A percentile compares a stretch with the other conserved stretches of the same genome.
Conservation (phyloP, 2,113 vertebrate genomes). For the Podarcis cretensis region DNA sequence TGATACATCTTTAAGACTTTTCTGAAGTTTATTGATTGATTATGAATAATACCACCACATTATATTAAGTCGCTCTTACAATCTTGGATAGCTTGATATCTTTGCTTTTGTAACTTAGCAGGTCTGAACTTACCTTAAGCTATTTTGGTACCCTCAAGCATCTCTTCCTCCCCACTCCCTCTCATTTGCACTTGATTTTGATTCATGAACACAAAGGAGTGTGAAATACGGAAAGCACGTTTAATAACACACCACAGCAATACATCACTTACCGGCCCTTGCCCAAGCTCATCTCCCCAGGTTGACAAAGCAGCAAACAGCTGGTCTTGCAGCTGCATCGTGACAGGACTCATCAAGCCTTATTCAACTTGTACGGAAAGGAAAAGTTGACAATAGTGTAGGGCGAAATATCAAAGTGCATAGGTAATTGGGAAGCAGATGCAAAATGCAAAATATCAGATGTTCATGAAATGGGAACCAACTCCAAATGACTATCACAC, state of each 20-base stretch:
- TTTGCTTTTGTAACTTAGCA: conserved; percentile 33
- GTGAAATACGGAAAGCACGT: not conserved
- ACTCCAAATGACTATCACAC: not conserved
- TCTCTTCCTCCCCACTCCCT: too few species aligned
- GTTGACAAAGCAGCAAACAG: conserved; percentile 9
- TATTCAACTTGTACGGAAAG: not conserved
- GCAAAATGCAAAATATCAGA: not conserved
- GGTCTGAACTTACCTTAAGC: conserved; percentile 19
- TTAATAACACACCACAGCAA: not conserved
- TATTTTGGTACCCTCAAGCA: conserved; percentile 2
- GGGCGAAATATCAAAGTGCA: conserved; percentile 23
- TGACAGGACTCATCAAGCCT: conserved; percentile 5
- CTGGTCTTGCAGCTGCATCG: conserved; percentile 21
- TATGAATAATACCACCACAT: conserved; percentile 45
- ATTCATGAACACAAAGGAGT: not conserved
- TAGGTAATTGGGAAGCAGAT: conserved; percentile 10
- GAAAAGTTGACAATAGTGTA: conserved; percentile 4
- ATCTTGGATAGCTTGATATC: conserved; percentile 54
- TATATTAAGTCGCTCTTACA: conserved; percentile 43
- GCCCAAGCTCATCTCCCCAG: not conserved
- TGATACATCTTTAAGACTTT: conserved; percentile 41
- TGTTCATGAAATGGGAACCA: not conserved
- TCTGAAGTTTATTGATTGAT: conserved; percentile 53
- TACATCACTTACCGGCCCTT: conserved; percentile 9
- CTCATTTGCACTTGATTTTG: not conserved